Conservation (phyloP, 2,113 vertebrate species). For the Leiothrix lutea region DNA sequence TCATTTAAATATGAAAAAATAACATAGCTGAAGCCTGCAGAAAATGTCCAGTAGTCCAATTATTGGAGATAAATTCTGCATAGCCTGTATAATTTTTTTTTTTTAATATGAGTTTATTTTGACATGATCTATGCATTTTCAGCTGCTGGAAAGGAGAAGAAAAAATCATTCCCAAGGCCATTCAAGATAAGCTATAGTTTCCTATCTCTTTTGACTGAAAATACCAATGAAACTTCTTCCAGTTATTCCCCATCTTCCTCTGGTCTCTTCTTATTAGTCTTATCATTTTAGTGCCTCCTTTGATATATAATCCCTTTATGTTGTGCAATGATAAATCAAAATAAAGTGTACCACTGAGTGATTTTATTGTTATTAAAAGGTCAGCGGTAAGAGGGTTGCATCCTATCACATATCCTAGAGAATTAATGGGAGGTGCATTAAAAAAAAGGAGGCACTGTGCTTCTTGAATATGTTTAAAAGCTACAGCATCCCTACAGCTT, state of each 20-base stretch:
- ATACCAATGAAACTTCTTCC: conserved; percentile 22
- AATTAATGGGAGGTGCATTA: background rate
- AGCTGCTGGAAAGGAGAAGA: background rate
- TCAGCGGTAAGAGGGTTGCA: background rate
- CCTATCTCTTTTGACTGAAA: conserved; percentile 33
- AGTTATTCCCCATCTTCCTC: conserved; percentile 22
- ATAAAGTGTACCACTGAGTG: conserved; percentile 22
- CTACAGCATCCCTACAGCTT: background rate
- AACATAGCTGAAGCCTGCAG: background rate
- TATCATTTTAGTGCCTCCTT: conserved; percentile 48
- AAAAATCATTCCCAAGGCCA: background rate
- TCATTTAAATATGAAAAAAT: background rate
- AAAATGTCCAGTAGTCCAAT: background rate
- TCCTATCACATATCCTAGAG: background rate
- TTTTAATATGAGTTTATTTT: conserved; percentile 5
- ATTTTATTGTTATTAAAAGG: conserved; percentile 64
- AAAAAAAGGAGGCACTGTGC: background rate
- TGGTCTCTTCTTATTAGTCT: conserved; percentile 38
- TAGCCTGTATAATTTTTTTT: background rate
- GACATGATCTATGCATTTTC: conserved; percentile 17
- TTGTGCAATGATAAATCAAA: conserved; percentile 49
- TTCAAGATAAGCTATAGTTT: conserved; percentile 34
- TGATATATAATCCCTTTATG: conserved; percentile 54
- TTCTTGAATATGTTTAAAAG: background rate
- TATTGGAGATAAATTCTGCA: background rate